Conservation (phyloP, 2,888 invertebrate species). For the Mythimna albipuncta region DNA sequence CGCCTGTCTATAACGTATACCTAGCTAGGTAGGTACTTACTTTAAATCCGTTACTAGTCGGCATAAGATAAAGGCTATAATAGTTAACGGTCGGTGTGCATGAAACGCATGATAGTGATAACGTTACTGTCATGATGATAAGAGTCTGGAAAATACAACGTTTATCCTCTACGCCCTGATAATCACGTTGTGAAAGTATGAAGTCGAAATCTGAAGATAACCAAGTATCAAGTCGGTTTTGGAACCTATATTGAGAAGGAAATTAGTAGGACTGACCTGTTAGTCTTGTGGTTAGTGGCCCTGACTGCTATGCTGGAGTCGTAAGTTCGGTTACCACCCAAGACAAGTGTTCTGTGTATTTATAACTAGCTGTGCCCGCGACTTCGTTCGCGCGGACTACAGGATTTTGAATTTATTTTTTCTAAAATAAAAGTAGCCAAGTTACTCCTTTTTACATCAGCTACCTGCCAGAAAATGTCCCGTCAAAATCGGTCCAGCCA, state of each 20-base stretch:
- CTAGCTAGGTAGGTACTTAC: not conserved
- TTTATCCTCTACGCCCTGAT: constrained; percentile 13
- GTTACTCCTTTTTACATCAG: no score
- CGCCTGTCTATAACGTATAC: not conserved
- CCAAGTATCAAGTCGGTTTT: not conserved
- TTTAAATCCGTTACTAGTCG: constrained; percentile 35
- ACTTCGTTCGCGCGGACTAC: no score
- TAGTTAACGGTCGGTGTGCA: constrained; percentile 14
- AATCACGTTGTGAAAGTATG: constrained; percentile 30
- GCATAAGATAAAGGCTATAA: constrained; percentile 27
- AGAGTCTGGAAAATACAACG: constrained; percentile 16
- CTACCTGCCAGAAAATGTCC: no score
- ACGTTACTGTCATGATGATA: constrained; percentile 29
- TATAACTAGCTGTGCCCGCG: no score
- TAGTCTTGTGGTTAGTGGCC: no score
- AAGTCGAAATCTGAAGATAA: constrained; percentile 25
- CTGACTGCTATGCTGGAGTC: no score
- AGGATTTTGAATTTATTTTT: no score
- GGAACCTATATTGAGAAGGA: not conserved
- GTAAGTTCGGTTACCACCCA: no score
- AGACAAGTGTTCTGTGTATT: no score
- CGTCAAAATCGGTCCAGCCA: no score
- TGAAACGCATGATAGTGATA: constrained; percentile 35
- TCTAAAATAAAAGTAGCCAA: no score
- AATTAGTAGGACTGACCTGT: no score